These are phyloP conservation scores for Enoplosus armatus DNA, from an alignment of 2,797 vertebrate genomes.

Conservation along the genomic window DNA sequence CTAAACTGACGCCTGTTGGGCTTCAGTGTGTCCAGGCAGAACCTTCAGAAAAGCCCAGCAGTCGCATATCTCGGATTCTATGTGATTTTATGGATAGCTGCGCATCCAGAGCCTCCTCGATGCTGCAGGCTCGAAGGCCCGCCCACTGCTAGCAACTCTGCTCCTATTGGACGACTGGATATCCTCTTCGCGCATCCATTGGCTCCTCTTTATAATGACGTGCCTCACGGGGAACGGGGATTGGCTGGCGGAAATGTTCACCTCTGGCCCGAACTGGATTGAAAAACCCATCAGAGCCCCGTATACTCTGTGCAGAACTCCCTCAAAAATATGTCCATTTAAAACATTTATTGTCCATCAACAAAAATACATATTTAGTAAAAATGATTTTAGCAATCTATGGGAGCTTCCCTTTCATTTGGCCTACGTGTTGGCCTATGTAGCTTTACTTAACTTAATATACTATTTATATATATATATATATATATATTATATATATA, in stretches of 20 bases:
- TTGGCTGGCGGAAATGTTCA: conserved; percentile 62
- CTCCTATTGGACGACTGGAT: conserved; percentile 73
- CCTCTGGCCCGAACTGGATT: conserved; percentile 45
- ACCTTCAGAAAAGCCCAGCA: not conserved
- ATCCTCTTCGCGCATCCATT: conserved; percentile 50
- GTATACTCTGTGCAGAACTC: not conserved
- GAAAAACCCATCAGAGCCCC: not conserved
- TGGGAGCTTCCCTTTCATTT: not conserved
- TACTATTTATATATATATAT: no score
- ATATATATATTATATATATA: no score
- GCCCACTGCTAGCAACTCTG: conserved; percentile 48
- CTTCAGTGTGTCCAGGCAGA: not conserved
- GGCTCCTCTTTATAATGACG: conserved; percentile 43
- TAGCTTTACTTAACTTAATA: not conserved
- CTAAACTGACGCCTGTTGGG: conserved; percentile 8
- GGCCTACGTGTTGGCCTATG: not conserved
- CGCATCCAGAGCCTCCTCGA: conserved; percentile 21
- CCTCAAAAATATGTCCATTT: not conserved
- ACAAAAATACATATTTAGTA: not conserved
- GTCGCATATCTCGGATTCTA: conserved; percentile 21
- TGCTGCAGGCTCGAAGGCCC: conserved; percentile 15
- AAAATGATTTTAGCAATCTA: not conserved
- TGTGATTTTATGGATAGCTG: conserved; percentile 26
- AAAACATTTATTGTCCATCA: not conserved
- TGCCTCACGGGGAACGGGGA: conserved; percentile 44